These are phyloP conservation scores for Chrysopa pallens DNA, from an alignment of 1,140 invertebrate genomes.

Conservation along the genomic window DNA sequence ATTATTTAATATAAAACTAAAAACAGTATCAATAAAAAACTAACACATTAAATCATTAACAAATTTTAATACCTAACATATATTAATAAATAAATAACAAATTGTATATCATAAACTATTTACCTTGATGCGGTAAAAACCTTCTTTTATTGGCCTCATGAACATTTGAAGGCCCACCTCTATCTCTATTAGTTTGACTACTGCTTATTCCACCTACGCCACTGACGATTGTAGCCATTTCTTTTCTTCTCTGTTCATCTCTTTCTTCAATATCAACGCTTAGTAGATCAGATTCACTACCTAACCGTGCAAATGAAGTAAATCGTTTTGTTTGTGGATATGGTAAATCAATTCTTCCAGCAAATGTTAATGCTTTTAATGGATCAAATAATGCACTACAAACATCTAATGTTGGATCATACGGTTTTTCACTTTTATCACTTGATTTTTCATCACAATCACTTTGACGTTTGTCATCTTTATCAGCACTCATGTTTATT, in stretches of 20 bases:
- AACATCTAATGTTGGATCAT: slow-evolving; percentile 40
- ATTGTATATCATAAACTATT: slow-evolving; percentile 8
- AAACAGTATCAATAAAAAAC: too few relatives aligned
- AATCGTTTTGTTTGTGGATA: slow-evolving; percentile 38
- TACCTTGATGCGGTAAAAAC: slow-evolving; percentile 27
- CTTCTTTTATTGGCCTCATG: slow-evolving; percentile 5
- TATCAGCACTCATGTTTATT: too few relatives aligned
- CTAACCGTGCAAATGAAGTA: slow-evolving; percentile 10
- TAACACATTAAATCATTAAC: too few relatives aligned
- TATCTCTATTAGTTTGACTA: slow-evolving; percentile 5
- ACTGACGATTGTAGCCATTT: background rate
- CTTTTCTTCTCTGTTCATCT: background rate
- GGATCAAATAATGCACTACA: slow-evolving; percentile 46
- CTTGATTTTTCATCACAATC: slow-evolving; percentile 13
- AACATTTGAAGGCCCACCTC: background rate
- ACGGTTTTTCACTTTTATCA: slow-evolving; percentile 17
- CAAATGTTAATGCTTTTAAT: slow-evolving; percentile 36
- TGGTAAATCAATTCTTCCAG: slow-evolving; percentile 35
- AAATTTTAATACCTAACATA: too few relatives aligned
- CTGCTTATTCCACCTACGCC: background rate
- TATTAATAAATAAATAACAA: too few relatives aligned
- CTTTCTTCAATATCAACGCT: background rate
- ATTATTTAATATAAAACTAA: too few relatives aligned
- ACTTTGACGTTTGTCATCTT: slow-evolving; percentile 2
- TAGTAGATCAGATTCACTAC: slow-evolving; percentile 5